Conservation (phyloP, 2,888 invertebrate species). For the Heliothis peltigera region DNA sequence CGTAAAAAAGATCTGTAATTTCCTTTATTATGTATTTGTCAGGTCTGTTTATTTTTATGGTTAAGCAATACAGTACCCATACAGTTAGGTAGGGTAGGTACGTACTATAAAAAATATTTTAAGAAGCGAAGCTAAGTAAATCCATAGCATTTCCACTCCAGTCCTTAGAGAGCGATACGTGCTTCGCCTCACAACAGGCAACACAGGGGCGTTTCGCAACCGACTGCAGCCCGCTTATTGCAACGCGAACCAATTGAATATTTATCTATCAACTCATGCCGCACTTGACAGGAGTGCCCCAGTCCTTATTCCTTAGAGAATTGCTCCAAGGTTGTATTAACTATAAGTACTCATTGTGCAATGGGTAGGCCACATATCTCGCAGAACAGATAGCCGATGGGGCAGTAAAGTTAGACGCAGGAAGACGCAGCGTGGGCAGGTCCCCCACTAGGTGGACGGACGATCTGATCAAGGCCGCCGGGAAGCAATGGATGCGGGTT, state of each 20-base stretch:
- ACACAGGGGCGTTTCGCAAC: slow-evolving; percentile 60
- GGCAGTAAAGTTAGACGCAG: too few species aligned
- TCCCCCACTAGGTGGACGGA: too few species aligned
- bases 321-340: slow-evolving; percentile 21
- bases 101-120: background rate
- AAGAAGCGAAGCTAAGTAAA: background rate
- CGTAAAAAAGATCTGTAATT: too few species aligned
- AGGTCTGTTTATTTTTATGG: too few species aligned
- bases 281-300: slow-evolving; percentile 7
- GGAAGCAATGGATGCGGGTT: too few species aligned
- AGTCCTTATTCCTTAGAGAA: slow-evolving; percentile 13
- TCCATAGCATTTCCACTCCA: background rate
- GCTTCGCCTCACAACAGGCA: slow-evolving; percentile 56
- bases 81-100: background rate
- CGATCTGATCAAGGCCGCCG: too few species aligned
- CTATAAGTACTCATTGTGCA: slow-evolving; percentile 7
- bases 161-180: slow-evolving; percentile 39
- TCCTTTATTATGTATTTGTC: too few species aligned
- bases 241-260: slow-evolving; percentile 66
- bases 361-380: too few species aligned
- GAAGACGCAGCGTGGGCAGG: too few species aligned
- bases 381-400: too few species aligned
- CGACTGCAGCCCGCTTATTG: slow-evolving; percentile 62
- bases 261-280: slow-evolving; percentile 63
- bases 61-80: background rate